These are phyloP conservation scores for Hypomecis atomaria DNA, from an alignment of 2,888 invertebrate species.

Conservation along the genomic window DNA sequence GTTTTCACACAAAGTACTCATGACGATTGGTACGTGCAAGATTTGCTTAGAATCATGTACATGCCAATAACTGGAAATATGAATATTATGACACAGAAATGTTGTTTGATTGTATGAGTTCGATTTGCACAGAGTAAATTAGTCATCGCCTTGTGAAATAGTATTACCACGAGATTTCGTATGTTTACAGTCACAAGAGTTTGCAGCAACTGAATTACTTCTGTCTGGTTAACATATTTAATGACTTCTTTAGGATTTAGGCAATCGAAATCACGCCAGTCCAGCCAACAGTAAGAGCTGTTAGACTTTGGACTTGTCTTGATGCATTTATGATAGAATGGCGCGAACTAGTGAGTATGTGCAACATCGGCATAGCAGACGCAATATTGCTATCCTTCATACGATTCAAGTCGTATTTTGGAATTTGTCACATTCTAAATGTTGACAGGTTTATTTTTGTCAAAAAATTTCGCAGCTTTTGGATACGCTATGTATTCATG, in stretches of 20 bases:
- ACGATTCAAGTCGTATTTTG: too few relatives aligned
- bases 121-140: slow-evolving; percentile 19
- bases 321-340: background rate
- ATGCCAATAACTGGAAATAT: background rate
- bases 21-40: background rate
- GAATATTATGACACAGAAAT: slow-evolving; percentile 1
- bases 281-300: background rate
- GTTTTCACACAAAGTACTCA: background rate
- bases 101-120: slow-evolving; percentile 5
- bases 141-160: slow-evolving; percentile 25
- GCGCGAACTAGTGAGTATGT: too few relatives aligned
- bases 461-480: too few relatives aligned
- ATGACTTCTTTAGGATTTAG: slow-evolving; percentile 15
- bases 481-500: too few relatives aligned
- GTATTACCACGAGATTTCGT: slow-evolving; percentile 24
- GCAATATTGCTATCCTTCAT: too few relatives aligned
- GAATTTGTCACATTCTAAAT: too few relatives aligned
- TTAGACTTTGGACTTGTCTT: background rate
- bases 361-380: too few relatives aligned
- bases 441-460: too few relatives aligned
- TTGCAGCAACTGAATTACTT: slow-evolving; percentile 17
- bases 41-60: background rate
- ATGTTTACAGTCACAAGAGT: slow-evolving; percentile 13
- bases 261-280: slow-evolving; percentile 15
- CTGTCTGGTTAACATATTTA: slow-evolving; percentile 19